Evolutionary conservation across 2,888 invertebrate species (phyloP), one percentile per base, ranked within the genome.

Genomic region (Drosophila prolongata): DNA sequence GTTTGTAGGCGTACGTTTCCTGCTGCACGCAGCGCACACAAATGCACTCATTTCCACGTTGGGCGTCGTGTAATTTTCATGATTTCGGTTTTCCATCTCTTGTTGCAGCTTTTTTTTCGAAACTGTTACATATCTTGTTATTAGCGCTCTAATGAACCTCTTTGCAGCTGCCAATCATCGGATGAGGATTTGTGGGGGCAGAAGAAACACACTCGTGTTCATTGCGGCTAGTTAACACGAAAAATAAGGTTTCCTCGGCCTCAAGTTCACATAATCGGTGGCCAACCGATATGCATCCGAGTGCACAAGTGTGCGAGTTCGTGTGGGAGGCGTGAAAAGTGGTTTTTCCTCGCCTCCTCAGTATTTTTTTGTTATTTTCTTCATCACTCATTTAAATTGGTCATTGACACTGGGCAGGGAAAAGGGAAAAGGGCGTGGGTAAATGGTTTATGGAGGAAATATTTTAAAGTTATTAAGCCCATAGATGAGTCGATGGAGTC

Each of bases 121-220:
- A 38, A 46, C 62, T 52, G 75, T 70, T 72, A 68, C 80, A 77
- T 79, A 77, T 76, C 78, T 69, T 62, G 70, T 80, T 83, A 80
- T 86, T 83, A 79, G 79, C 67, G 68, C 75, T 61, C 77, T 82
- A 83, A 82, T 82, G 86, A 82, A 82, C 75, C 71, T 75, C 77
- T 83, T 82, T 83, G 71, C 66, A 65, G 72, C 80, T 78, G 80
- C 78, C 83, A 86, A 83, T 80, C 70, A 75, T 35, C 49, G 43
- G 65, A 58, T 46, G 40, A 72, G 66, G 14, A 19, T 11, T 11
- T 10, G 35, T 9, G 66, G 54, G 65, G 65, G 65, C 34, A 40
- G 37, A 1, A 14, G 46, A 52, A 50, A 30, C 53, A n/a, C 65
- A 64, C 64, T 64, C 30, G 52, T 62, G 46, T 64, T 34, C 70